Base-by-base conservation (phyloP, 2,888 invertebrate genomes). In the Rapana venosa region DNA sequence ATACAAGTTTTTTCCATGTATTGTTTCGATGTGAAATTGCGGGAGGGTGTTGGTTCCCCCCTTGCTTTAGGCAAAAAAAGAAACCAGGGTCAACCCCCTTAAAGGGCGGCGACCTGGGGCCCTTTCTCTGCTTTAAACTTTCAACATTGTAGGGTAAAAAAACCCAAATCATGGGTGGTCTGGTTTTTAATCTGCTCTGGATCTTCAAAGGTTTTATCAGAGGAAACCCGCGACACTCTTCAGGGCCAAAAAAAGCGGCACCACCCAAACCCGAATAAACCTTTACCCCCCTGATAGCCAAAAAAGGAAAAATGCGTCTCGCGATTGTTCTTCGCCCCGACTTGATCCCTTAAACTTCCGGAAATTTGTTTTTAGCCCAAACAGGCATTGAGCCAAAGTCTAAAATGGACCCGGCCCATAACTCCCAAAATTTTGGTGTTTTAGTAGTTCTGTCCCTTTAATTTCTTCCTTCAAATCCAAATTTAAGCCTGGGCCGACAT, bases 391-490 rank as follows among this genome's bases (percentile, higher is more conserved):
- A 22, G 77, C 35, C 81, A 77, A n/a, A 17, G 81, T 36, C 81
- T 35, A 81, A 36, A 2, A 35, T 81, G 81, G 35, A 35, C 35
- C 81, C 11, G 36, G 81, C 36, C 81, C 32, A 81, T 35, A 81
- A 81, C 81, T 35, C 81, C n/a, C n/a, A n/a, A n/a, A 32, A 15
- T 81, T 35, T 47, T 26, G 35, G 79, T 26, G 83, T 83, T 36
- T 36, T n/a, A 47, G 47, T 47, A 13, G 47, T 36, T 83, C 26
- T 47, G 47, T 83, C 47, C 83, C 79, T 47, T 83, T 83, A 47
- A 47, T 5, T 47, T n/a, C n/a, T 36, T 36, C 36, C 83, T 83
- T 83, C 47, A 47, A 83, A 83, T 83, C 83, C 47, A 83, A 83
- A 47, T 47, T 47, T 36, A 47, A 83, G 47, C 47, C 83, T 11